Evolutionary conservation across 2,797 vertebrate genomes (phyloP).

Genomic region (Rhinoraja longicauda): DNA sequence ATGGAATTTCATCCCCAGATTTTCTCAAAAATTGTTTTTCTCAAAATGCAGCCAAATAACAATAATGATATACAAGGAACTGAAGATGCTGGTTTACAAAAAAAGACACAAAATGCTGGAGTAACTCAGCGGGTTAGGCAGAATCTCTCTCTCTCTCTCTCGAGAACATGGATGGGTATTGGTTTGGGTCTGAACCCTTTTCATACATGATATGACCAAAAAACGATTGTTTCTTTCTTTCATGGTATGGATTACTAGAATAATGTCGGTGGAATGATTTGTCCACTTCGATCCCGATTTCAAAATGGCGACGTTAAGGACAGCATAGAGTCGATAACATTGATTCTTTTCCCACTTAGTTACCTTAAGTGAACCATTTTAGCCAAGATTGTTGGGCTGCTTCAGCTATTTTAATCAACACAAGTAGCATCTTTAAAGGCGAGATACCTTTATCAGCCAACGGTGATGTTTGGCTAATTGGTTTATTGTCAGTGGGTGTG

Average conservation of each 20-base stretch:
- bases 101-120: too few relatives aligned
- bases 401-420: background rate
- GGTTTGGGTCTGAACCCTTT: background rate
- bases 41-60: background rate
- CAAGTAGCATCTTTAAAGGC: background rate
- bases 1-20: too few relatives aligned
- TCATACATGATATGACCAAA: background rate
- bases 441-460: background rate
- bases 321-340: background rate
- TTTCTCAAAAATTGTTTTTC: too few relatives aligned
- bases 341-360: background rate
- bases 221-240: background rate
- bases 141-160: too few relatives aligned
- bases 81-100: too few relatives aligned
- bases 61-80: too few relatives aligned
- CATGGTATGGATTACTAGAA: background rate
- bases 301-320: background rate
- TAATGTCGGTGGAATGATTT: background rate
- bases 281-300: background rate
- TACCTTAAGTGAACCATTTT: background rate
- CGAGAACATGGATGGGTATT: too few relatives aligned
- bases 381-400: background rate
- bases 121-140: too few relatives aligned
- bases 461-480: background rate
- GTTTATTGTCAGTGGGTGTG: background rate